Percentiles rank a stretch among this genome's conserved stretches.
phyloP scores from a whole-genome alignment of 2,888 invertebrate genomes.

The Scaptomyza polygonia region DNA sequence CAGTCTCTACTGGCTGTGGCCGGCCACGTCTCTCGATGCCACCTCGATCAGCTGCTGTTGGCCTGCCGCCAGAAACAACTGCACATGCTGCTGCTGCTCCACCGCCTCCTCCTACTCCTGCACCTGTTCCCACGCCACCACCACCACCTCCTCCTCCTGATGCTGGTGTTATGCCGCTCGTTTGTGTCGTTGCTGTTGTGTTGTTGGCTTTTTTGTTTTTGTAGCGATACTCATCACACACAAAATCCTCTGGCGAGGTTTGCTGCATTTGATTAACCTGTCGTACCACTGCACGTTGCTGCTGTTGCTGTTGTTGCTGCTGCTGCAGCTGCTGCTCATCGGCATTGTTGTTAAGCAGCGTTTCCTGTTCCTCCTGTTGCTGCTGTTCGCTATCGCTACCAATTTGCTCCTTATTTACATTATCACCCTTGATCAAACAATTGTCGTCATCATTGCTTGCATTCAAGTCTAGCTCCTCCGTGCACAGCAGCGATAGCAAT shows the following conservation, averaged over 20 bases:
- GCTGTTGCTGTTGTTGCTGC: conserved; percentile 61
- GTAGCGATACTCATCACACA: conserved; percentile 82
- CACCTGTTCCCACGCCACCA: conserved; percentile 21
- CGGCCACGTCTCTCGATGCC: conserved; percentile 82
- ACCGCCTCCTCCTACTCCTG: conserved; percentile 33
- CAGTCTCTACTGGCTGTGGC: conserved; percentile 77
- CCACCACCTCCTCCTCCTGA: conserved; percentile 52
- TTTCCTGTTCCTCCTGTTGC: conserved; percentile 71
- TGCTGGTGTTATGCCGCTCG: conserved; percentile 61
- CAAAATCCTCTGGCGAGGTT: conserved; percentile 84
- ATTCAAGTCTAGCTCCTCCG: conserved; percentile 63
- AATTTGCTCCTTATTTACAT: conserved; percentile 82
- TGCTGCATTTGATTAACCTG: conserved; percentile 84
- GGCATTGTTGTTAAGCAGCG: conserved; percentile 83
- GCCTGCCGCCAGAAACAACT: conserved; percentile 72
- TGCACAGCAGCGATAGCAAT: conserved; percentile 85
- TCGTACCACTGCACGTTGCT: conserved; percentile 65
- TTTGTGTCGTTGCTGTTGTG: conserved; percentile 76
- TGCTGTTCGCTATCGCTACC: conserved; percentile 47
- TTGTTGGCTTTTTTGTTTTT: conserved; percentile 75
- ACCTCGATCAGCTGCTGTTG: conserved; percentile 79
- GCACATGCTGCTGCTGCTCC: conserved; percentile 59
- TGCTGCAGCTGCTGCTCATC: conserved; percentile 73
- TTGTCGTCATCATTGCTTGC: conserved; percentile 56
- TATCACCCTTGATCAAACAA: conserved; percentile 82